Evolutionary conservation across 2,113 vertebrate genomes (phyloP), one percentile per base, ranked within the genome.

Genomic region (Boulengeromyrus knoepffleri): DNA sequence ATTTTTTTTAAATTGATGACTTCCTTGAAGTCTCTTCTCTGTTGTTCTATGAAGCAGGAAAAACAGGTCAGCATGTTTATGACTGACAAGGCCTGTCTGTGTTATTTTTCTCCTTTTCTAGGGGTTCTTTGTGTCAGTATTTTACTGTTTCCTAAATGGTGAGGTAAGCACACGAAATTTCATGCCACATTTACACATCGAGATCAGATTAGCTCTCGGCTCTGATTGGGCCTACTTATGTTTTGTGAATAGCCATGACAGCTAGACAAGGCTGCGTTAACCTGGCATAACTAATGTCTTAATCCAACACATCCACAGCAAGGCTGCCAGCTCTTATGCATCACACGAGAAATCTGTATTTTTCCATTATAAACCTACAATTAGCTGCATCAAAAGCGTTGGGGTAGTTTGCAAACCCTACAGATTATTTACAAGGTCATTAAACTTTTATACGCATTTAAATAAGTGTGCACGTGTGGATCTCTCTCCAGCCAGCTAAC

Each of bases 71-170:
- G 62, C 10, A 66, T 13, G 3, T 70, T 70, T 13, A 80, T 77
- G 70, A 77, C 70, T 77, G 70, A 77, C 70, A 39, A 36, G 27
- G 27, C 7, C 53, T 9, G 36, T 47, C 31, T 90, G 88, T 92
- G 66, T 49, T 21, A 66, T 85, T 53, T 94, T 90, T 88, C 47
- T 36, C 92, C 17, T 90, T 95, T 96, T 92, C 24, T 96, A 99
- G 98, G 98, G 99, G 19, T 99, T 99, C 95, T 99, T 99, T 90
- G 98, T 99, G 89, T 99, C 99, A 5, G 98, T 99, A 90, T 99
- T 99, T 96, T 99, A 99, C 95, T 99, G 99, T 95, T 99, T 99
- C 95, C 95, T 99, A 92, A 99, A 99, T 42, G 98, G 98, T 77
- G 99, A 99, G 98, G 99, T 99, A 94, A 93, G 97, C 96, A 90